phyloP scores from a whole-genome alignment of 2,797 vertebrate genomes.

The Thaleichthys pacificus region DNA sequence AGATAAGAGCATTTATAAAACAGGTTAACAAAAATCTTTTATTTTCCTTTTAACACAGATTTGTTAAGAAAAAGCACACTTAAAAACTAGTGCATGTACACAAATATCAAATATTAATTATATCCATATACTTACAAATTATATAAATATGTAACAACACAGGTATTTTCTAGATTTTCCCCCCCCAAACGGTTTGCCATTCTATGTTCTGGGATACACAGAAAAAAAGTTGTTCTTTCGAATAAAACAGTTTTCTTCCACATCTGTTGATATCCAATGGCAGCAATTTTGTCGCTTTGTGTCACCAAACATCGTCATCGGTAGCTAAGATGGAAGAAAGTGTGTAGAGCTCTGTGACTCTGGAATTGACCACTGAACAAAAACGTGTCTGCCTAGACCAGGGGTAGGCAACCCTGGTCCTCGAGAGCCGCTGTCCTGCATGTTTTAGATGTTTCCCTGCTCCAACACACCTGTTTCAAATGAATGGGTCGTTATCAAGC shows the following conservation, averaged over 20 bases:
- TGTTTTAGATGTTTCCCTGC: too few relatives aligned
- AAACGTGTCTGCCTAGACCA: too few relatives aligned
- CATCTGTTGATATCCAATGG: neutral
- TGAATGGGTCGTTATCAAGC: too few relatives aligned
- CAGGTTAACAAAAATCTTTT: slow-evolving; percentile 31
- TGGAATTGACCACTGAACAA: too few relatives aligned
- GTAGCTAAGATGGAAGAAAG: too few relatives aligned
- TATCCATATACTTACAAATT: slow-evolving; percentile 29
- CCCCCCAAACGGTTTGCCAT: neutral
- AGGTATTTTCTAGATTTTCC: neutral
- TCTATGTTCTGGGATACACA: neutral
- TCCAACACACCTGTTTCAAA: too few relatives aligned
- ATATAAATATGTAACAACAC: slow-evolving; percentile 43
- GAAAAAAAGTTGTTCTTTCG: too few relatives aligned
- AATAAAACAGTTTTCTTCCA: neutral
- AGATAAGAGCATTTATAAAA: neutral
- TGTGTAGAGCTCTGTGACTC: too few relatives aligned
- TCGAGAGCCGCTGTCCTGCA: too few relatives aligned
- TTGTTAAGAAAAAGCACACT: slow-evolving; percentile 38
- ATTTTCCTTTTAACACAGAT: slow-evolving; percentile 18
- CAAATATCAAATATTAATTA: slow-evolving; percentile 34
- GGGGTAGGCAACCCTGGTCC: too few relatives aligned
- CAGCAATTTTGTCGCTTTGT: too few relatives aligned
- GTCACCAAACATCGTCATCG: too few relatives aligned
- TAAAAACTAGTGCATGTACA: slow-evolving; percentile 42